Evolutionary conservation across 2,797 vertebrate genomes (phyloP).

Genomic region (Acestrorhynchus altus): DNA sequence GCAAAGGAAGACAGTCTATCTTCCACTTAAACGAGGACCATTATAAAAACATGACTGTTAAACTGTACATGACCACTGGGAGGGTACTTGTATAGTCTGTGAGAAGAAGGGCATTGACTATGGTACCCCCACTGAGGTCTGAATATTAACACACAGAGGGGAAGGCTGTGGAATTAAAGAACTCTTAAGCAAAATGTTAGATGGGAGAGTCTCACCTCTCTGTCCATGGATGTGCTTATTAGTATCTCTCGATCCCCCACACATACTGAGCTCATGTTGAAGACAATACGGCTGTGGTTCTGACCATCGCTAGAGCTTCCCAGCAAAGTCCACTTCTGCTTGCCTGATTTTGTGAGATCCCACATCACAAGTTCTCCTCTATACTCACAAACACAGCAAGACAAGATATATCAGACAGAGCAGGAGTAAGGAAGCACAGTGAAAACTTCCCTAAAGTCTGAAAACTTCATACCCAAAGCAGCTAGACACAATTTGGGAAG

Average conservation of each 20-base stretch:
- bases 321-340: constrained; percentile 87
- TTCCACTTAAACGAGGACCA: too few species aligned
- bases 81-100: too few species aligned
- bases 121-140: neutral
- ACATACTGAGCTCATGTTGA: constrained; percentile 86
- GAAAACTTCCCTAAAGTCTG: neutral
- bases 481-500: constrained; percentile 87
- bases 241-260: constrained; percentile 80
- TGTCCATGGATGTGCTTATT: constrained; percentile 57
- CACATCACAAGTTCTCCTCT: constrained; percentile 93
- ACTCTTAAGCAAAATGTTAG: neutral
- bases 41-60: too few species aligned
- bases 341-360: constrained; percentile 87
- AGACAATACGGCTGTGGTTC: constrained; percentile 92
- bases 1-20: too few species aligned
- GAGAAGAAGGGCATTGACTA: too few species aligned
- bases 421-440: too few species aligned
- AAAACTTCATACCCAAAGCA: constrained; percentile 85
- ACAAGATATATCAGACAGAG: neutral
- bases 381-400: constrained; percentile 26
- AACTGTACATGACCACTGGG: too few species aligned
- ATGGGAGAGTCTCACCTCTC: constrained; percentile 66
- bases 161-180: neutral
- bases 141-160: neutral
- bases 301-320: constrained; percentile 87